phyloP scores from a whole-genome alignment of 1,140 invertebrate species.

The Rhyzopertha dominica region DNA sequence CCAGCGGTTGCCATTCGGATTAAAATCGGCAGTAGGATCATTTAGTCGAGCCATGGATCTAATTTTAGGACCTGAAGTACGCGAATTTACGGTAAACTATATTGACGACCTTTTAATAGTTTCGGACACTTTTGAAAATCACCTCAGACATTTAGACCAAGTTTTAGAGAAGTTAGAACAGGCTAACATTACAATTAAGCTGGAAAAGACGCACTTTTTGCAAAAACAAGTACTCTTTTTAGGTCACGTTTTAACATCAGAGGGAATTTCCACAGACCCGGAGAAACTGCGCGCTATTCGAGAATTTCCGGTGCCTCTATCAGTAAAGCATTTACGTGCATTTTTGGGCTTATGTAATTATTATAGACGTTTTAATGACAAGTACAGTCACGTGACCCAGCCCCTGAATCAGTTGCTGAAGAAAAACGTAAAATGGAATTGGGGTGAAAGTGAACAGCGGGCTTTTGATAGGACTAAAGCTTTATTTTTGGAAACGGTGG shows the following conservation, averaged over 20 bases:
- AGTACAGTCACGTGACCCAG: slow-evolving; percentile 22
- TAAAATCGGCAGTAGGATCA: too few species aligned
- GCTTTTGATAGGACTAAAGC: slow-evolving; percentile 13
- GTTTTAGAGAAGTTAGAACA: slow-evolving; percentile 21
- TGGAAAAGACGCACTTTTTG: slow-evolving; percentile 34
- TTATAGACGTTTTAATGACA: slow-evolving; percentile 37
- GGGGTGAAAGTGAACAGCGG: slow-evolving; percentile 2
- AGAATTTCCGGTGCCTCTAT: slow-evolving; percentile 34
- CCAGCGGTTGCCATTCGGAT: too few species aligned
- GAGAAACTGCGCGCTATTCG: slow-evolving; percentile 32
- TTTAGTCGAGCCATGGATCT: slow-evolving; percentile 32
- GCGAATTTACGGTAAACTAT: slow-evolving; percentile 14
- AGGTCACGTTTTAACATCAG: slow-evolving; percentile 32
- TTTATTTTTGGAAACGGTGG: slow-evolving; percentile 23
- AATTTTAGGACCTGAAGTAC: slow-evolving; percentile 25
- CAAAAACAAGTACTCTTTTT: slow-evolving; percentile 30
- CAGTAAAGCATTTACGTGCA: slow-evolving; percentile 35
- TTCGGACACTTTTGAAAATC: slow-evolving; percentile 22
- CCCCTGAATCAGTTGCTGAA: slow-evolving; percentile 33
- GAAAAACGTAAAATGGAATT: slow-evolving; percentile 19
- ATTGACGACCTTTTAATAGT: slow-evolving; percentile 30
- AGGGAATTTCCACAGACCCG: slow-evolving; percentile 36
- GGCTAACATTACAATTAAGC: slow-evolving; percentile 27
- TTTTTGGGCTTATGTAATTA: slow-evolving; percentile 42
- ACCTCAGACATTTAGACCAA: slow-evolving; percentile 27